These are phyloP conservation scores for Tridacna crocea DNA, from an alignment of 2,888 invertebrate species.

Conservation along the genomic window DNA sequence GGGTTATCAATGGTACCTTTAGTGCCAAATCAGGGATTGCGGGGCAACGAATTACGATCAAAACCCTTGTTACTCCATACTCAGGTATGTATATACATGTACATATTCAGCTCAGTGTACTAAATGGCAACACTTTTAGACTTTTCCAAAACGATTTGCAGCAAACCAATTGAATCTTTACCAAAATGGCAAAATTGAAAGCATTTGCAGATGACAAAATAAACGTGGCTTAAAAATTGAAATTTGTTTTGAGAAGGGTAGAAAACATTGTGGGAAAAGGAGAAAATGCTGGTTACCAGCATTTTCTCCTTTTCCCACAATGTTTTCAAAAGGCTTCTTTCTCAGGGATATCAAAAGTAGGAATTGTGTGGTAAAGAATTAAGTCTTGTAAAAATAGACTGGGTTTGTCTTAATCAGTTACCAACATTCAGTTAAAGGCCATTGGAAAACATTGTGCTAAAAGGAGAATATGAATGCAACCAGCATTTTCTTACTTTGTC, in stretches of 20 bases:
- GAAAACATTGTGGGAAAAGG: neutral
- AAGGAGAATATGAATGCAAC: neutral
- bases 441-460: neutral
- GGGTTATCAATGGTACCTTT: slow-evolving; percentile 47
- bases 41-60: slow-evolving; percentile 41
- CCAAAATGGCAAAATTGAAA: no score
- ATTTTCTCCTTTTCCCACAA: slow-evolving; percentile 5
- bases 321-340: no score
- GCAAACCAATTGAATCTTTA: no score
- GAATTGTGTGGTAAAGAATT: no score
- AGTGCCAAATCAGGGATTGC: slow-evolving; percentile 23
- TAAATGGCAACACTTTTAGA: no score
- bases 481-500: neutral
- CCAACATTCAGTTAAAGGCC: neutral
- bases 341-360: no score
- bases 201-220: no score
- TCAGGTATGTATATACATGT: slow-evolving; percentile 30
- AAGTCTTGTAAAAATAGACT: neutral
- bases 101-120: neutral
- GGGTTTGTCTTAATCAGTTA: neutral
- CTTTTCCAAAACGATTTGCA: no score
- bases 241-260: no score
- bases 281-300: slow-evolving; percentile 5
- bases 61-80: slow-evolving; percentile 42
- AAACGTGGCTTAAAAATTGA: no score